Evolutionary conservation across 2,113 vertebrate genomes (phyloP).

Genomic region (Tetrax tetrax): DNA sequence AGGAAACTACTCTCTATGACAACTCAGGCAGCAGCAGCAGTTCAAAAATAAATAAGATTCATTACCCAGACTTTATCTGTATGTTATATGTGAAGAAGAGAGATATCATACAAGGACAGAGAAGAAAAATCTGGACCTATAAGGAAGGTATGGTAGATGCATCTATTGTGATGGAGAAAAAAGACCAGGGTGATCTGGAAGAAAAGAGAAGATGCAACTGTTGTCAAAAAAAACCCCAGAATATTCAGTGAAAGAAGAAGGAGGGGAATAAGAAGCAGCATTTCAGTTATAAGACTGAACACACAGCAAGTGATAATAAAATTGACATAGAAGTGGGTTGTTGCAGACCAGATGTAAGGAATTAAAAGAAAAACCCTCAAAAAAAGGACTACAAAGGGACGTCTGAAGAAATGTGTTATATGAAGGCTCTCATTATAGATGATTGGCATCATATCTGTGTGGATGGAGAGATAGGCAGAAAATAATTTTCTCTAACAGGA

Average conservation of each 20-base stretch:
- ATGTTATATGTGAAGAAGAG: neutral
- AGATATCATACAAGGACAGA: neutral
- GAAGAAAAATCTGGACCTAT: neutral
- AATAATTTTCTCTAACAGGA: neutral
- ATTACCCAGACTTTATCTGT: neutral
- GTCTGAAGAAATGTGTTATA: neutral
- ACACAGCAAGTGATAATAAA: neutral
- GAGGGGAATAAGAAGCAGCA: neutral
- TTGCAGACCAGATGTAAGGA: neutral
- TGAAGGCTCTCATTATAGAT: neutral
- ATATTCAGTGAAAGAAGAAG: neutral
- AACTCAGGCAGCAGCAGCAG: neutral
- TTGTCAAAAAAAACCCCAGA: neutral
- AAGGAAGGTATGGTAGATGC: neutral
- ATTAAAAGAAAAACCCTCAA: neutral
- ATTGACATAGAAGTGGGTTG: neutral
- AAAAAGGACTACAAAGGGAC: neutral
- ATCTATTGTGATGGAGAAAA: neutral
- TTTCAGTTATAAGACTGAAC: neutral
- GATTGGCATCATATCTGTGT: neutral
- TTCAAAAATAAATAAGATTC: neutral
- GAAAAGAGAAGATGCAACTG: neutral
- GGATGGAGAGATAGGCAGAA: neutral
- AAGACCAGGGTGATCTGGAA: neutral
- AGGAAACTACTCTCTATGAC: neutral